These are phyloP conservation scores for Chiroxiphia lanceolata DNA, from an alignment of 2,797 vertebrate species.

Conservation along the genomic window DNA sequence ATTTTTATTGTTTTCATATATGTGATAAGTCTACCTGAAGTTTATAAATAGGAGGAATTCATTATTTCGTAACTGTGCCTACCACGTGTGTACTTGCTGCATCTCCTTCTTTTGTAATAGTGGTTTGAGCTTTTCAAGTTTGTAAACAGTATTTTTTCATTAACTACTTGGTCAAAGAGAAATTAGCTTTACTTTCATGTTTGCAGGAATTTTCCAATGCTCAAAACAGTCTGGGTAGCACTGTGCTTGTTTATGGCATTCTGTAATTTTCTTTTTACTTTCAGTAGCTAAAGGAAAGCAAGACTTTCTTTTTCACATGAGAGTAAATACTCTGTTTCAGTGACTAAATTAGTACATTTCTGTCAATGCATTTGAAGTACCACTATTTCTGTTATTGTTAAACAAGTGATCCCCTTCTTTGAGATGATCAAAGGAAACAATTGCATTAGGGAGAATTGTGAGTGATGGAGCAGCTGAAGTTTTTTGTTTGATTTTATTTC, in stretches of 20 bases:
- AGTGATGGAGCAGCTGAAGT: neutral
- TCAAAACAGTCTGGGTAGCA: neutral
- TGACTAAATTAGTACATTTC: neutral
- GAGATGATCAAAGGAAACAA: neutral
- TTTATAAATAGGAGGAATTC: neutral
- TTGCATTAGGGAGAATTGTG: neutral
- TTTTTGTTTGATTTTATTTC: neutral
- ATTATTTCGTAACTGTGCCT: neutral
- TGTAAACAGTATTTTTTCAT: neutral
- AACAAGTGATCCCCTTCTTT: neutral
- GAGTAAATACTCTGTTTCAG: neutral
- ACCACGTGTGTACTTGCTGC: neutral
- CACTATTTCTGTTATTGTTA: neutral
- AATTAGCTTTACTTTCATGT: neutral
- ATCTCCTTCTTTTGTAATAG: neutral
- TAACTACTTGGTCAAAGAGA: neutral
- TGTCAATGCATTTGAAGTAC: neutral
- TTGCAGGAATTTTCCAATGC: neutral
- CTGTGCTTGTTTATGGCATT: neutral
- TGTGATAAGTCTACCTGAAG: neutral
- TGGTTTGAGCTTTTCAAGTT: neutral
- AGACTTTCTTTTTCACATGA: neutral
- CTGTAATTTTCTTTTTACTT: neutral
- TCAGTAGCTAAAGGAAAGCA: neutral
- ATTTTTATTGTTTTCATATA: neutral